phyloP scores from a whole-genome alignment of 2,888 invertebrate genomes.

The Synergus itoensis region DNA sequence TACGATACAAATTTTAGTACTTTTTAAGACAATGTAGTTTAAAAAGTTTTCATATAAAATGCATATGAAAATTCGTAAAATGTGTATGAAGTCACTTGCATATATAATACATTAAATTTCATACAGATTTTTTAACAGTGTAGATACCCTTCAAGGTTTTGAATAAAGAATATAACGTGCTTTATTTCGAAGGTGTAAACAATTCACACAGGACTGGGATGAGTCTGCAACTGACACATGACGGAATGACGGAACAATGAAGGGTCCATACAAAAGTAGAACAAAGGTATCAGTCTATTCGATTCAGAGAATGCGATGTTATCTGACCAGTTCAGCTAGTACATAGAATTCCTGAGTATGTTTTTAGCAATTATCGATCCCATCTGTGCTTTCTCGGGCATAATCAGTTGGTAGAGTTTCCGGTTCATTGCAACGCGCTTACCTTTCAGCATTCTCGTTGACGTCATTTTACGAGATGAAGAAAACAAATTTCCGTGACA shows the following conservation, averaged over 20 bases:
- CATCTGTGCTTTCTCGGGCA: constrained; percentile 19
- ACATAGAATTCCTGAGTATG: not conserved
- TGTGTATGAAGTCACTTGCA: too few species aligned
- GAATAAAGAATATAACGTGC: too few species aligned
- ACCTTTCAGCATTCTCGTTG: not conserved
- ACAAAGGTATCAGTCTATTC: not conserved
- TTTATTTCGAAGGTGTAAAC: not conserved
- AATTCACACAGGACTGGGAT: not conserved
- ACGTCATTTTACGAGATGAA: not conserved
- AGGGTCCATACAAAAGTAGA: not conserved
- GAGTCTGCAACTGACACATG: not conserved
- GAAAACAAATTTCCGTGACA: not conserved
- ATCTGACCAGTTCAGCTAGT: constrained; percentile 7
- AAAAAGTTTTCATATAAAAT: too few species aligned
- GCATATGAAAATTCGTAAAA: too few species aligned
- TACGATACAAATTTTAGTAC: too few species aligned
- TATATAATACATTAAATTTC: too few species aligned
- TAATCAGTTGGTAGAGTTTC: constrained; percentile 2
- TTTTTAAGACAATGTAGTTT: too few species aligned
- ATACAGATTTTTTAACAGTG: too few species aligned
- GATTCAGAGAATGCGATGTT: not conserved
- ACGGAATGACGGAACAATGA: not conserved
- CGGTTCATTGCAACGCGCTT: not conserved
- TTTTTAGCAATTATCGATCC: constrained; percentile 35
- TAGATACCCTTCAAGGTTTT: not conserved